Base-by-base conservation (phyloP, 2,113 vertebrate species). In the Syngnathoides biaculeatus region DNA sequence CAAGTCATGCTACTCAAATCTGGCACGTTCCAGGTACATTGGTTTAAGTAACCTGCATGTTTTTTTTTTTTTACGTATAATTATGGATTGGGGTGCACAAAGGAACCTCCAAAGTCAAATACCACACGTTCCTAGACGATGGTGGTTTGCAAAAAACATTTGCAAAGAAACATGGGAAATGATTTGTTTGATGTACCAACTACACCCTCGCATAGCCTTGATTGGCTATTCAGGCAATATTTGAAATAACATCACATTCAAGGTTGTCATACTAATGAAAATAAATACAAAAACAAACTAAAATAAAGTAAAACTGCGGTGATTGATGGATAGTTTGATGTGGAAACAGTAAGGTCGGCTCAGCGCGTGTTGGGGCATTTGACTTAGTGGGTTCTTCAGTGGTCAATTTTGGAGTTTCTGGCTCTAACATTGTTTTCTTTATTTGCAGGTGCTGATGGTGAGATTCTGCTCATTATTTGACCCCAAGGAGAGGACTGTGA, bases 1-100 rank as follows among this genome's bases (percentile, higher is more conserved):
- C 92, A 93, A 78, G 92, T 93, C 82, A 92, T 92, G 91, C 86
- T 93, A 77, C 92, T 93, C 63, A 93, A 93, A 79, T 91, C 92
- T 0, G 92, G 92, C 64, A 93, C 92, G 26, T 93, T 93, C 82
- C 92, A 93, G 93, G 92, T 92, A 86, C 13, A 17, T 30, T 35
- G 26, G 4, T 55, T 55, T 55, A 26, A 2, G 55, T 57, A 9
- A 57, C 55, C 17, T 6, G 11, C 4, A 55, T 26, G 22, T 22
- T 3, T 20, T 65, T 48, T 22, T 3, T 20, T 65, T 48, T 52
- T 52, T 10, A 22, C 7, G n/a, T 22, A 10, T 22, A 20, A 52
- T 52, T 22, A 7, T 14, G 48, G 48, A 52, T 52, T 52, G 8
- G n/a, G 22, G 22, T 12, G 24, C n/a, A 22, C 6, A 52, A 48